Conservation (phyloP, 2,888 invertebrate species). For the Agrochola macilenta region DNA sequence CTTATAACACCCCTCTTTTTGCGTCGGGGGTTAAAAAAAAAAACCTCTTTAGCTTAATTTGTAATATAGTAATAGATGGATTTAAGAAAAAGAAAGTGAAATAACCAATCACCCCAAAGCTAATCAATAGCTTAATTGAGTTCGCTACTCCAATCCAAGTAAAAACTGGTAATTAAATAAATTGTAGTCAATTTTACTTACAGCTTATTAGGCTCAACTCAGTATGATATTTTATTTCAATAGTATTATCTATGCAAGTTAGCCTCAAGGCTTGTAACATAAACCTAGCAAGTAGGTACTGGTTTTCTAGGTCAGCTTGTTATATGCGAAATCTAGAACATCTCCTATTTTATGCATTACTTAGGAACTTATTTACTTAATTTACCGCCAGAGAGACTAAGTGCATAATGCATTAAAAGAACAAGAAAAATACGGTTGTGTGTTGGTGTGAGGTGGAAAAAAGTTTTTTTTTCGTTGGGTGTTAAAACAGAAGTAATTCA, state of each 20-base stretch:
- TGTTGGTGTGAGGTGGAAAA: neutral
- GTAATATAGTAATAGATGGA: too few relatives aligned
- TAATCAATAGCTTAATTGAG: neutral
- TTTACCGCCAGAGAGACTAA: conserved; percentile 19
- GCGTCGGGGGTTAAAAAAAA: too few relatives aligned
- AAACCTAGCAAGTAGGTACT: neutral
- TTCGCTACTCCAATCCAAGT: neutral
- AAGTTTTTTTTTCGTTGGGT: neutral
- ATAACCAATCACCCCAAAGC: neutral
- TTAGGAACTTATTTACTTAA: conserved; percentile 27
- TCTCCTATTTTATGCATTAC: conserved; percentile 24
- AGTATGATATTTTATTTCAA: neutral
- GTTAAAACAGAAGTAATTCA: neutral
- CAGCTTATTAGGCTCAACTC: neutral
- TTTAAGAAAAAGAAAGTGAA: too few relatives aligned
- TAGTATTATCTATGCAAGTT: conserved; percentile 30
- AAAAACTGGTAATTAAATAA: conserved; percentile 1
- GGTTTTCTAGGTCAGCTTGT: conserved; percentile 43
- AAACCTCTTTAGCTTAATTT: too few relatives aligned
- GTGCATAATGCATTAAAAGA: conserved; percentile 30
- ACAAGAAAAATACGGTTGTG: neutral
- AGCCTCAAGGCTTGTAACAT: conserved; percentile 16
- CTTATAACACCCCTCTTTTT: too few relatives aligned
- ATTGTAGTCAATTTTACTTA: conserved; percentile 9
- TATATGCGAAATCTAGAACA: conserved; percentile 23